Conservation (phyloP, 2,113 vertebrate species). For the Lucifuga dentata region DNA sequence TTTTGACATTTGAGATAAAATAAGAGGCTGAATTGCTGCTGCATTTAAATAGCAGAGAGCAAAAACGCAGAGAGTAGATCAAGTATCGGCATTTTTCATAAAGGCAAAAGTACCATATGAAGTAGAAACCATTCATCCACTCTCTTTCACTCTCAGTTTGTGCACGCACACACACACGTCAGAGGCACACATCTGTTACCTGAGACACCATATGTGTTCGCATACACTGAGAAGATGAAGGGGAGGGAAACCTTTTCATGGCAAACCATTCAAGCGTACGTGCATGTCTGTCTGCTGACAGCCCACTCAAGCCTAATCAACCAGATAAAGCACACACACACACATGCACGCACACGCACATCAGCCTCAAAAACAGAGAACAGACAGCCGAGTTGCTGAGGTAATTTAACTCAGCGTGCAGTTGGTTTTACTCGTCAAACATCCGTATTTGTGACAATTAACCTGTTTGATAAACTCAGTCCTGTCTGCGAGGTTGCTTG, state of each 20-base stretch:
- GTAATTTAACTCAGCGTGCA: constrained; percentile 5
- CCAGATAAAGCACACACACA: constrained; percentile 8
- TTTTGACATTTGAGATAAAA: constrained; percentile 34
- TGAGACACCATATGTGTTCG: constrained; percentile 68
- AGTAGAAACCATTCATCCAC: constrained; percentile 18
- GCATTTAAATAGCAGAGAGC: neutral
- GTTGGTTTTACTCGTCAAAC: constrained; percentile 32
- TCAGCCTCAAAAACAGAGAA: constrained; percentile 6
- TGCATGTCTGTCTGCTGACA: constrained; percentile 37
- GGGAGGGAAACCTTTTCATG: constrained; percentile 23
- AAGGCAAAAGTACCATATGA: constrained; percentile 37
- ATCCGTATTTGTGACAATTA: constrained; percentile 26
- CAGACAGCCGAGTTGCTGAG: neutral
- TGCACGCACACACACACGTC: constrained; percentile 9
- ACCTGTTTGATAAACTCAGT: neutral
- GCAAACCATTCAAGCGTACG: constrained; percentile 43
- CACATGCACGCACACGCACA: too few relatives aligned
- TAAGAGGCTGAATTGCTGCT: neutral
- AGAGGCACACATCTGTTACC: constrained; percentile 55
- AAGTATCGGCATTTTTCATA: neutral
- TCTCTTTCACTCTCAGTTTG: neutral
- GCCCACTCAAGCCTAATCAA: constrained; percentile 23
- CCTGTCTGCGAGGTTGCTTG: constrained; percentile 7
- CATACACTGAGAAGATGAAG: constrained; percentile 34
- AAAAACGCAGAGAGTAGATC: neutral